Conservation (phyloP, 2,113 vertebrate species). For the Sapajus apella region DNA sequence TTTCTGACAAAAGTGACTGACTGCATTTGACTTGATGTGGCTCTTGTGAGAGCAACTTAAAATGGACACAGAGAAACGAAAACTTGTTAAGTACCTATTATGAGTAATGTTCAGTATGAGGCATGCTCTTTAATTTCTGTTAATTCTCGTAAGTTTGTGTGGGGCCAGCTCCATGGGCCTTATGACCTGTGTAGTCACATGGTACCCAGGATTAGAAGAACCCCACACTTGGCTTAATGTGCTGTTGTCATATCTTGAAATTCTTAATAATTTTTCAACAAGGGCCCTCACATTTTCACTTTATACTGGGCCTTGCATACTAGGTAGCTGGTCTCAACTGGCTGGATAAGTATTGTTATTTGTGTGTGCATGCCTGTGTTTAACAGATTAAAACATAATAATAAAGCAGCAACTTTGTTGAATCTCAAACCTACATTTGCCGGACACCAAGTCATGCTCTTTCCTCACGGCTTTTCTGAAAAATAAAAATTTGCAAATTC, state of each 20-base stretch:
- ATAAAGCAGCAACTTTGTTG: neutral
- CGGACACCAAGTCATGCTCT: neutral
- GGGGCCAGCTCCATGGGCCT: fast-evolving
- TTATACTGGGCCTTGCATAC: neutral
- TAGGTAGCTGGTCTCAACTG: neutral
- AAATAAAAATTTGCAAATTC: neutral
- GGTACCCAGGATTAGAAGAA: neutral
- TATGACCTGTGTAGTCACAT: neutral
- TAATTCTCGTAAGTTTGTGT: neutral
- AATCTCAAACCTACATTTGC: neutral
- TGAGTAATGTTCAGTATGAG: neutral
- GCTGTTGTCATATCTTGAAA: neutral
- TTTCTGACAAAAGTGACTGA: neutral
- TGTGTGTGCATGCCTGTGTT: neutral
- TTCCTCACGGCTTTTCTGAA: neutral
- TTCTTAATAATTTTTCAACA: neutral
- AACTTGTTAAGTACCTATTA: neutral
- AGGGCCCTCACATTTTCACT: neutral
- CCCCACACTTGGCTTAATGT: neutral
- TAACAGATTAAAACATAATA: neutral
- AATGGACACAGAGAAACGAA: neutral
- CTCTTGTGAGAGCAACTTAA: neutral
- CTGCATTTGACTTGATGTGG: neutral
- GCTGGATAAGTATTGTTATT: neutral
- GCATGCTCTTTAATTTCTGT: neutral